Evolutionary conservation across 2,113 vertebrate genomes (phyloP).

Genomic region (Chlorodrepanis virens): DNA sequence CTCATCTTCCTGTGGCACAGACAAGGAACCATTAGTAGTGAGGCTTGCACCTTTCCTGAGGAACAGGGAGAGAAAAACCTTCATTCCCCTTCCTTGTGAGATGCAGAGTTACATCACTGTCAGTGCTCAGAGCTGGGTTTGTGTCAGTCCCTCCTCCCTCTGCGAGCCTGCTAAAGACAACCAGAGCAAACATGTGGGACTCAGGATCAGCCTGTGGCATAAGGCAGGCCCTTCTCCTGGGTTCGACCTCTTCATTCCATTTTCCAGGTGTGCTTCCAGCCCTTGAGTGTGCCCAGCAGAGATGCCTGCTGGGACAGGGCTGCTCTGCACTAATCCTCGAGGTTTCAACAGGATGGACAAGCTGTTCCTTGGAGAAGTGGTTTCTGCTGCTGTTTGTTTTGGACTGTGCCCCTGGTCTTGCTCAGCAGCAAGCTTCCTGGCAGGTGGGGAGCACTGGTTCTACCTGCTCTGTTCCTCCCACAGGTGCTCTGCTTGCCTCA

Average conservation of each 20-base stretch:
- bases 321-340: background rate
- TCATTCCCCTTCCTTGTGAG: background rate
- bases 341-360: background rate
- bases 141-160: background rate
- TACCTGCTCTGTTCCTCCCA: background rate
- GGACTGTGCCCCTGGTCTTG: background rate
- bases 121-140: background rate
- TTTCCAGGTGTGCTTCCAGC: background rate
- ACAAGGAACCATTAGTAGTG: fast-evolving
- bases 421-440: background rate
- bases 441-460: background rate
- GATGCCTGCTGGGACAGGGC: background rate
- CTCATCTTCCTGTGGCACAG: background rate
- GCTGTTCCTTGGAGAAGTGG: background rate
- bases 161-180: fast-evolving
- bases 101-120: fast-evolving
- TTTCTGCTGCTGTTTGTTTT: background rate
- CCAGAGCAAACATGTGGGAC: background rate
- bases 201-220: fast-evolving
- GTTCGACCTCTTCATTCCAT: background rate
- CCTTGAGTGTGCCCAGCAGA: background rate
- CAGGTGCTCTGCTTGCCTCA: background rate
- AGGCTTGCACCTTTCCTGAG: background rate
- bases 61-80: background rate
- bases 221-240: background rate